Conservation (phyloP, 2,888 invertebrate species). For the Neoitamus cyanurus region DNA sequence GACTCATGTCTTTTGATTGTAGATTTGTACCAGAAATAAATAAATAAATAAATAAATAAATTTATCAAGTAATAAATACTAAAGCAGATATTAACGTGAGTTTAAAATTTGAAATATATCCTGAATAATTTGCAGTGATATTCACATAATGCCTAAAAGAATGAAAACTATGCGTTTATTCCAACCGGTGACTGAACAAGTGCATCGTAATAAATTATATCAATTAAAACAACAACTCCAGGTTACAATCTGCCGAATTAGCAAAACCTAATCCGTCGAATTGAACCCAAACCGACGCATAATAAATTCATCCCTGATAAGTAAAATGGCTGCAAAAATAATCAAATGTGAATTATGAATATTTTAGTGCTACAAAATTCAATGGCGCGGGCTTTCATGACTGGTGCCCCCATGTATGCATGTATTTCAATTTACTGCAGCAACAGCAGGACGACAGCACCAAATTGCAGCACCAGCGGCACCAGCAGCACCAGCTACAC, state of each 20-base stretch:
- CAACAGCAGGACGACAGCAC: not conserved
- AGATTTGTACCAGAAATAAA: no score
- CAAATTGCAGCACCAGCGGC: not conserved
- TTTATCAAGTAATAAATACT: no score
- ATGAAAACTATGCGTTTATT: not conserved
- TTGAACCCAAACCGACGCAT: not conserved
- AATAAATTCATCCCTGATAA: not conserved
- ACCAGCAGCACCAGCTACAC: not conserved
- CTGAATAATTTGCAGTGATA: no score
- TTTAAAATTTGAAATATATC: no score
- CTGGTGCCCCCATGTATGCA: not conserved
- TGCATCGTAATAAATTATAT: not conserved
- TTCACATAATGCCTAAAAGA: no score
- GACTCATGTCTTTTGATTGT: no score
- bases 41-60: no score
- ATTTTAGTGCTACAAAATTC: not conserved
- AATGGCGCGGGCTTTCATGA: not conserved
- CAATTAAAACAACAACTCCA: not conserved
- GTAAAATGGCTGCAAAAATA: not conserved
- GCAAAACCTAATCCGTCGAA: not conserved
- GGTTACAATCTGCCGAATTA: not conserved
- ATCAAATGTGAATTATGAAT: not conserved
- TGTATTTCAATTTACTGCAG: not conserved
- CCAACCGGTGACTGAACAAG: not conserved
- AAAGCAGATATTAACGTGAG: no score